phyloP scores from a whole-genome alignment of 1,140 invertebrate species.

The Drosophila mauritiana region DNA sequence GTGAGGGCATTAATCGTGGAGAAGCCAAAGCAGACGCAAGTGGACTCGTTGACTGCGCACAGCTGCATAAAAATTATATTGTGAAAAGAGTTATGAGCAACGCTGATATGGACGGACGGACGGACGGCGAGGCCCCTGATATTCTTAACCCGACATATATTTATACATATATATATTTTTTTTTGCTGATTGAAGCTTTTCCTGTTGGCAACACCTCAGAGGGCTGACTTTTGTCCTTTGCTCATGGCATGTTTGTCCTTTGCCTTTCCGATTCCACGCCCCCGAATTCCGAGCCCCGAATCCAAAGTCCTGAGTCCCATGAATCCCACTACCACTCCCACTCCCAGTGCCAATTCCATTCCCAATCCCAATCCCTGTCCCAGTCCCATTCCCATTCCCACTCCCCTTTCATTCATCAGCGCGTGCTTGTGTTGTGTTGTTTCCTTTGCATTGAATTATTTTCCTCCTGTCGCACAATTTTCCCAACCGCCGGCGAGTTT shows the following conservation, averaged over 20 bases:
- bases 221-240: constrained; percentile 75
- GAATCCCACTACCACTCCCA: neutral
- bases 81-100: no score
- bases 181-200: constrained; percentile 78
- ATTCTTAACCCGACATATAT: no score
- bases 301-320: neutral
- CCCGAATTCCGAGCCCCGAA: neutral
- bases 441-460: constrained; percentile 45
- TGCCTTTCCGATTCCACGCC: constrained; percentile 44
- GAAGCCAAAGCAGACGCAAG: no score
- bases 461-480: constrained; percentile 25
- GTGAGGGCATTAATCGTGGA: no score
- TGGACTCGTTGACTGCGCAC: no score
- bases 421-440: constrained; percentile 35
- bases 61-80: no score
- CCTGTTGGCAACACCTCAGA: constrained; percentile 76
- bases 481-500: constrained; percentile 3
- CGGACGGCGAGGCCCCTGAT: no score
- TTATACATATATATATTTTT: constrained; percentile 22
- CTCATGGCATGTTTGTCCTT: constrained; percentile 74
- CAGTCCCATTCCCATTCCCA: constrained; percentile 7
- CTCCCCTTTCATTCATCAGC: constrained; percentile 29
- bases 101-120: no score
- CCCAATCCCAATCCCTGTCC: neutral
- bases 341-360: constrained; percentile 13